These are phyloP conservation scores for Camelus bactrianus DNA, from an alignment of 2,113 vertebrate species.

Conservation along the genomic window DNA sequence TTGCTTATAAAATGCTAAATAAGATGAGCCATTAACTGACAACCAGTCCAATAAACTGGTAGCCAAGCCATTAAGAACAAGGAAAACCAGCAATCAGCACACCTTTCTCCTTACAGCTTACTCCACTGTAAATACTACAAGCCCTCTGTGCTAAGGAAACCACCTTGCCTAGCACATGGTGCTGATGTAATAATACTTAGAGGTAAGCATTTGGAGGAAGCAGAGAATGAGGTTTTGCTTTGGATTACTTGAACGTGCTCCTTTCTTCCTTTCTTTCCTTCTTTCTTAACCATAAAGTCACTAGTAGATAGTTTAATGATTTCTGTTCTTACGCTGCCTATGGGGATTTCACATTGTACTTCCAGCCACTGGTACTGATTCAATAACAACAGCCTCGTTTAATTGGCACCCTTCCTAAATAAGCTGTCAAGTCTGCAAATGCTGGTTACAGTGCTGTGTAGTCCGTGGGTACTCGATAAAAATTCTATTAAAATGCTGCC, in stretches of 20 bases:
- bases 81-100: conserved; percentile 15
- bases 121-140: conserved; percentile 62
- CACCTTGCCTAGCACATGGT: conserved; percentile 19
- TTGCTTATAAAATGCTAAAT: conserved; percentile 6
- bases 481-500: conserved; percentile 51
- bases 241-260: conserved; percentile 49
- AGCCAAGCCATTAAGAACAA: conserved; percentile 51
- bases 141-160: conserved; percentile 38
- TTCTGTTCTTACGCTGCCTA: conserved; percentile 53
- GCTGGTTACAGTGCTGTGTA: conserved; percentile 22
- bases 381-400: conserved; percentile 52
- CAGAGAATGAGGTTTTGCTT: conserved; percentile 53
- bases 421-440: conserved; percentile 66
- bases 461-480: conserved; percentile 33
- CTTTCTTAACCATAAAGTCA: conserved; percentile 38
- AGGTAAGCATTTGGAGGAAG: conserved; percentile 58
- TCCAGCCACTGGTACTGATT: conserved; percentile 57
- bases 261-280: not conserved
- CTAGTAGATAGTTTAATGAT: conserved; percentile 56
- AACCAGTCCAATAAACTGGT: conserved; percentile 45
- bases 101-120: not conserved
- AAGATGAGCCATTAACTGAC: conserved; percentile 36
- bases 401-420: conserved; percentile 68
- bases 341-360: conserved; percentile 51
- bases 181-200: conserved; percentile 39